These are phyloP conservation scores for Protaetia brevitarsis DNA, from an alignment of 1,140 invertebrate genomes.

Conservation along the genomic window DNA sequence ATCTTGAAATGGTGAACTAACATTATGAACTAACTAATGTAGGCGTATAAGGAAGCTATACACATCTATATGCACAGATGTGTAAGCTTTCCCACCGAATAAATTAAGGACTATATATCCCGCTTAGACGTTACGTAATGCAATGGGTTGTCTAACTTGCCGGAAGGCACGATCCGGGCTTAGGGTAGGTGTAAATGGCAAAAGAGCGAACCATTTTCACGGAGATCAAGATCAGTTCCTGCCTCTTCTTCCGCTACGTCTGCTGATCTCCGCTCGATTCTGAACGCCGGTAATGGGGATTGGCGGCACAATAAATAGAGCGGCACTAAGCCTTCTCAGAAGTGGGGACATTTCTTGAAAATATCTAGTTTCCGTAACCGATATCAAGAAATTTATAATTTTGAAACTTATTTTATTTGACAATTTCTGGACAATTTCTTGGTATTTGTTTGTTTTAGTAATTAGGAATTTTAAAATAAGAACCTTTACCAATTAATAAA, in stretches of 20 bases:
- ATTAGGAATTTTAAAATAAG: too few relatives aligned
- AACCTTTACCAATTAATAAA: too few relatives aligned
- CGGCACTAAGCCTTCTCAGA: constrained; percentile 46
- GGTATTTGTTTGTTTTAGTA: too few relatives aligned
- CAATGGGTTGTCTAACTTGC: background rate
- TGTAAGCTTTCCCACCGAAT: too few relatives aligned
- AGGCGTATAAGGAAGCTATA: too few relatives aligned
- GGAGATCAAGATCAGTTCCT: constrained; percentile 30
- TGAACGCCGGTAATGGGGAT: constrained; percentile 47
- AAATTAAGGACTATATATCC: background rate
- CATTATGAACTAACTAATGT: too few relatives aligned
- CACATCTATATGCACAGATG: too few relatives aligned
- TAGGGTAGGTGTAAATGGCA: constrained; percentile 36
- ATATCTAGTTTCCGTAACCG: background rate
- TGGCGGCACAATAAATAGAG: constrained; percentile 49
- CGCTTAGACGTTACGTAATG: background rate
- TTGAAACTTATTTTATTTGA: too few relatives aligned
- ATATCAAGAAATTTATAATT: too few relatives aligned
- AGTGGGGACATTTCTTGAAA: background rate
- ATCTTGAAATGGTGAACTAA: too few relatives aligned
- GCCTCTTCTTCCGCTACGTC: constrained; percentile 22
- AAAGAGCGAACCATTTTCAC: constrained; percentile 40
- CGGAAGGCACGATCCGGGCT: background rate
- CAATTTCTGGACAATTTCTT: too few relatives aligned
- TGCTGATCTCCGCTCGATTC: constrained; percentile 35